Evolutionary conservation across 2,888 invertebrate genomes (phyloP).

Genomic region (Antitype chi): DNA sequence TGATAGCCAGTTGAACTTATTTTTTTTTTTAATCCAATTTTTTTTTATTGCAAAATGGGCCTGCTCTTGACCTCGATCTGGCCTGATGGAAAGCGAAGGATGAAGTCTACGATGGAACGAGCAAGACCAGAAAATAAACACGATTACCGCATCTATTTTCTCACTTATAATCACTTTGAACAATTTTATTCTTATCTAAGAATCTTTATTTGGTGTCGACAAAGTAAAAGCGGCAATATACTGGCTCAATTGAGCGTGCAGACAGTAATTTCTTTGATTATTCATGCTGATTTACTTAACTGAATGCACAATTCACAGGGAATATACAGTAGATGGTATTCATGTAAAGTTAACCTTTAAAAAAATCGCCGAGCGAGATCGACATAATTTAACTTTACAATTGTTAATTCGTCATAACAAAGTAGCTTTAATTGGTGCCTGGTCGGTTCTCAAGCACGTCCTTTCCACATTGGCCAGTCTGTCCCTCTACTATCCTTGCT

Average conservation of each 20-base stretch:
- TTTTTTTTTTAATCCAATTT: no score
- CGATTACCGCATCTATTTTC: neutral
- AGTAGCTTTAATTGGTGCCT: neutral
- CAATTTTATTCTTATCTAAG: constrained; percentile 1
- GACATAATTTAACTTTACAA: neutral
- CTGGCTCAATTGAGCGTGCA: constrained; percentile 51
- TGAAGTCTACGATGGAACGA: no score
- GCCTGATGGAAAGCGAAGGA: no score
- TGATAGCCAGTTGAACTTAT: neutral
- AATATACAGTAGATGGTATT: neutral
- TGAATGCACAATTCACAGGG: constrained; percentile 11
- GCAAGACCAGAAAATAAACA: no score
- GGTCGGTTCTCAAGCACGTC: no score
- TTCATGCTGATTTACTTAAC: constrained; percentile 54
- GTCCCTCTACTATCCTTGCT: no score
- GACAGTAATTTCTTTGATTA: constrained; percentile 50
- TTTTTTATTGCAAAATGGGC: no score
- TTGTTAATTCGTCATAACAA: neutral
- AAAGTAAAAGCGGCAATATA: constrained; percentile 58
- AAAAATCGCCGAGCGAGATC: neutral
- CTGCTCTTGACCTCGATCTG: no score
- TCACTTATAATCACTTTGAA: neutral
- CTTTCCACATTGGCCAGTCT: neutral
- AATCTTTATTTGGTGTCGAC: constrained; percentile 43
- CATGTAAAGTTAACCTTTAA: neutral